Conservation (phyloP, 37 sponge, comb jelly and placozoan species). For the Axinella damicornis region DNA sequence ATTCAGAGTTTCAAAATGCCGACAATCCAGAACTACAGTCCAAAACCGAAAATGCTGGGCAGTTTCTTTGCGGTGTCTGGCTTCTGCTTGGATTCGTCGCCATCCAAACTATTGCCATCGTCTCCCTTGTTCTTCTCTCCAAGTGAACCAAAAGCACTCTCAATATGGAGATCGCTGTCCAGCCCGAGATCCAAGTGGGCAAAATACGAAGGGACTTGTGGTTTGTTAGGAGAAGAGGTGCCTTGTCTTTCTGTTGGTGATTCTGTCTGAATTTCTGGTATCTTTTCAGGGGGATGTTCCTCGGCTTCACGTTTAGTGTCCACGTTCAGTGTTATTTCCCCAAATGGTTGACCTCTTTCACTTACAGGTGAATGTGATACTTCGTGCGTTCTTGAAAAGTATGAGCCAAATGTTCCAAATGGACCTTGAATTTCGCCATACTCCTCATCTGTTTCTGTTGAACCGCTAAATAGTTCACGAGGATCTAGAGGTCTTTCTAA, state of each 20-base stretch:
- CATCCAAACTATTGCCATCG: neutral
- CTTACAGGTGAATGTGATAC: neutral
- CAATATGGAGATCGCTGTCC: conserved; percentile 56
- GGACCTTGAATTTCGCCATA: conserved; percentile 4
- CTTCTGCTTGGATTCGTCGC: neutral
- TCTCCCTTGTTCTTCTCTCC: conserved; percentile 3
- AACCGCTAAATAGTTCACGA: conserved; percentile 56
- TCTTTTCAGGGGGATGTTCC: neutral
- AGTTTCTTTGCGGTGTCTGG: conserved; percentile 33
- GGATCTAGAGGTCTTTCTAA: conserved; percentile 70
- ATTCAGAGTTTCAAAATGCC: neutral
- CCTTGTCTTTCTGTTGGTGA: neutral
- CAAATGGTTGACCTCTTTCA: conserved; percentile 23
- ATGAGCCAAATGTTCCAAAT: conserved; percentile 38
- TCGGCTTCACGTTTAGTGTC: neutral
- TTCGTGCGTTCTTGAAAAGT: conserved; percentile 4
- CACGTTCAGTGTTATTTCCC: conserved; percentile 40
- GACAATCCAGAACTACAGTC: neutral
- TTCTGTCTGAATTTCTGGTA: neutral
- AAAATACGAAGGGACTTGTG: conserved; percentile 60
- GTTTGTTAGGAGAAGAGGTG: neutral
- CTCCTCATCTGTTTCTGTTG: neutral
- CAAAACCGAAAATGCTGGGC: conserved; percentile 49
- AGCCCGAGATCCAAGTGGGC: conserved; percentile 40
- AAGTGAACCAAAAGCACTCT: conserved; percentile 73